Base-by-base conservation (phyloP, 2,888 invertebrate species). In the Steinernema scapterisci region DNA sequence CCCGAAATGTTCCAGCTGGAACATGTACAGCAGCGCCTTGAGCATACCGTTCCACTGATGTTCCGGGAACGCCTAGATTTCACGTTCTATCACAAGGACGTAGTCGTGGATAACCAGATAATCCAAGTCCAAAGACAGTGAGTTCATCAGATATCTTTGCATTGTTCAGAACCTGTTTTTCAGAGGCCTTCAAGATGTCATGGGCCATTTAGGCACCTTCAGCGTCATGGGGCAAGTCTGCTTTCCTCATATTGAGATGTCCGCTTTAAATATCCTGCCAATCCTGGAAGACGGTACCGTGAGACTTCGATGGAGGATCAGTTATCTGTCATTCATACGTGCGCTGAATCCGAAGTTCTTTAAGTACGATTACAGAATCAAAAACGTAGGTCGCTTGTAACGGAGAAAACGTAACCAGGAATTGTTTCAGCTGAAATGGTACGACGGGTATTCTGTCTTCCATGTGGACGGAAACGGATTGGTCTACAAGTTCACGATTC, bases 281-380 rank as follows among this genome's bases (percentile, higher is more conserved):
- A 74, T 85, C n/a, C 74, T 85, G 25, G 86, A 87, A 38, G 86
- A 86, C 51, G 86, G 86, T 13, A 86, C 85, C 13, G 86, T 86
- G 1, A 77, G 86, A 19, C 79, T 84, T 52, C 79, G 86, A n/a
- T 86, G 86, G 86, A 75, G 86, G 16, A 75, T 86, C 54, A 78
- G 80, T 71, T 86, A 87, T 76, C 54, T 81, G 25, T 44, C 74
- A 19, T 81, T 79, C 76, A 9, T 73, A 25, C 52, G 73, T 19
- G 54, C 71, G 6, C 71, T 78, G 27, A 80, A 73, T 31, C 63
- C 52, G 25, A 73, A 52, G 54, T 77, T 79, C 48, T 81, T 80
- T 43, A 63, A 73, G 43, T 38, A 25, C 16, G 78, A 56, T 25
- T 70, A 79, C 46, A 48, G 74, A 45, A 70, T 77, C 25, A 73